Evolutionary conservation across 2,797 vertebrate species (phyloP).

Genomic region (Gymnoscopelus braueri): DNA sequence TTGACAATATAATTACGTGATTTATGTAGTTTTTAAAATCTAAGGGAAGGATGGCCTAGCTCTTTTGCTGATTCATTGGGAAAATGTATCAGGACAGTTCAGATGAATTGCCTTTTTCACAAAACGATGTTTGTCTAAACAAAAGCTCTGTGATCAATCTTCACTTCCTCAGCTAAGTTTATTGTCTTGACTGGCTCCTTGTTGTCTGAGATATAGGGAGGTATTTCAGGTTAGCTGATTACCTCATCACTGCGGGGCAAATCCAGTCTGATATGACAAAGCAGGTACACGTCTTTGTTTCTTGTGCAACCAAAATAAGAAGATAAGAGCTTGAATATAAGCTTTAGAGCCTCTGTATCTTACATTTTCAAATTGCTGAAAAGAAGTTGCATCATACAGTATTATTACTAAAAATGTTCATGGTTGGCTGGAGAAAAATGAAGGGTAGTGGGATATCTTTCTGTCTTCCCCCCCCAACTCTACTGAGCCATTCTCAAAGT

Average conservation of each 20-base stretch:
- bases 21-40: constrained; percentile 76
- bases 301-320: constrained; percentile 52
- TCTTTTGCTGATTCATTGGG: constrained; percentile 76
- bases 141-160: constrained; percentile 83
- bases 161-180: constrained; percentile 74
- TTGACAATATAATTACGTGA: constrained; percentile 81
- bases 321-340: constrained; percentile 32
- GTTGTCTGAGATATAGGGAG: constrained; percentile 75
- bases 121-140: constrained; percentile 82
- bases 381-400: constrained; percentile 1
- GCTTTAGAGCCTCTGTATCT: constrained; percentile 20
- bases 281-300: constrained; percentile 52
- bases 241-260: constrained; percentile 68
- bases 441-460: constrained; percentile 33
- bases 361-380: constrained; percentile 37
- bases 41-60: constrained; percentile 66
- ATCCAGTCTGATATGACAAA: constrained; percentile 65
- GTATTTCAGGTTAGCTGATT: constrained; percentile 72
- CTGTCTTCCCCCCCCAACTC: constrained; percentile 55
- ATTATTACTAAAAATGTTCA: constrained; percentile 13
- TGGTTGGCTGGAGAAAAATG: constrained; percentile 14
- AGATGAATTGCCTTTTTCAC: constrained; percentile 81
- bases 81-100: constrained; percentile 75
- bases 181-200: constrained; percentile 78
- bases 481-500: constrained; percentile 58